These are phyloP conservation scores for Dendropsophus ebraccatus DNA, from an alignment of 2,113 vertebrate genomes.

Conservation along the genomic window DNA sequence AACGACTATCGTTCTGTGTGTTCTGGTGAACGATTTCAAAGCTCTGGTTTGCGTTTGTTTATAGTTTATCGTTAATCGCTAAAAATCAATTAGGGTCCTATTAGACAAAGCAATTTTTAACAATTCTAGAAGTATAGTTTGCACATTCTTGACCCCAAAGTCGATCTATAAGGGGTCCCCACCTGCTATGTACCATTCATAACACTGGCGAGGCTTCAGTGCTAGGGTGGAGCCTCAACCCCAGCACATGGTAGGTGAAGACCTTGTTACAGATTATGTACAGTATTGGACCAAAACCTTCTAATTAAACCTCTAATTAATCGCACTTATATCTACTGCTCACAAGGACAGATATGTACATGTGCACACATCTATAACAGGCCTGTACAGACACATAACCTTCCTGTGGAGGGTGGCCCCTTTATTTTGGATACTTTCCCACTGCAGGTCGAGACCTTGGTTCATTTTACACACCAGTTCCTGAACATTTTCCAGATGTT, in stretches of 20 bases:
- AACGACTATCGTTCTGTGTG: no score
- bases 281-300: background rate
- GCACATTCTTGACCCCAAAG: no score
- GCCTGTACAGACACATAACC: background rate
- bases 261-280: background rate
- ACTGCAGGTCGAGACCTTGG: background rate
- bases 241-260: background rate
- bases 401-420: background rate
- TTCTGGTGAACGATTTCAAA: no score
- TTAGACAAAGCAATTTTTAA: no score
- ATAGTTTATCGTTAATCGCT: no score
- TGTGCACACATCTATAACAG: background rate
- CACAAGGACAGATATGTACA: background rate
- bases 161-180: no score
- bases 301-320: background rate
- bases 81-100: no score
- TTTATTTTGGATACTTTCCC: slow-evolving; percentile 6
- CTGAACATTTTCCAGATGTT: slow-evolving; percentile 41
- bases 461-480: slow-evolving; percentile 34
- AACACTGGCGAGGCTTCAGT: no score
- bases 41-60: no score
- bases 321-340: background rate
- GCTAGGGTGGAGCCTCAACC: background rate
- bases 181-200: no score
- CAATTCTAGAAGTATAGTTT: no score